Evolutionary conservation across 1,140 invertebrate species (phyloP), one percentile per base, ranked within the genome.

Genomic region (Leptonema lineaticorne): DNA sequence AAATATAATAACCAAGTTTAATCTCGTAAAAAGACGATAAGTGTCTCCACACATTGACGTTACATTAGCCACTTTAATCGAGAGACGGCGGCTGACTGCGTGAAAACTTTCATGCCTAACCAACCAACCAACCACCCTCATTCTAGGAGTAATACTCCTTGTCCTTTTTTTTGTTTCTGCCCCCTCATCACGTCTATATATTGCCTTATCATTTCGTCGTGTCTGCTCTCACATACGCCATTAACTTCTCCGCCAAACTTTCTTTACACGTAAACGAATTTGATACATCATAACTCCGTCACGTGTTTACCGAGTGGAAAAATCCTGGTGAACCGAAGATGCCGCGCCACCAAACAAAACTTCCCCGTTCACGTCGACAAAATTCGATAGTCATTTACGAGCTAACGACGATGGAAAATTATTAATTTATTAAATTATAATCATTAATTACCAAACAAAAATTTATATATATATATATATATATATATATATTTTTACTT

Each of bases 231-330:
- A 50, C 59, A 63, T 53, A 53, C 56, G 65, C 67, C 70, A 72
- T 72, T 72, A 72, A 69, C 63, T 72, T 67, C 67, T 72, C 53
- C 24, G 64, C 18, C 57, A 46, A 71, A 72, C 70, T 72, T 72
- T 72, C 70, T 62, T n/a, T 62, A 37, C 46, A 60, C 63, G 67
- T 72, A 67, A 71, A 65, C 69, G 70, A 72, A 72, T 72, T 69
- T 72, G 70, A 67, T 72, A 72, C 69, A 71, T 71, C 69, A 71
- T 71, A 71, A 71, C 69, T 71, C 62, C 30, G 69, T 71, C 70
- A 63, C 63, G 70, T 64, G 70, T 57, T 67, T 53, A 63, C 62
- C 56, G 56, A 57, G 50, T 62, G 67, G 70, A 72, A 71, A 71
- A 72, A 63, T 62, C 28, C n/a, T n/a, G n/a, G n/a, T n/a, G n/a